Conservation (phyloP, 2,113 vertebrate species). For the Lepidothrix coronata region DNA sequence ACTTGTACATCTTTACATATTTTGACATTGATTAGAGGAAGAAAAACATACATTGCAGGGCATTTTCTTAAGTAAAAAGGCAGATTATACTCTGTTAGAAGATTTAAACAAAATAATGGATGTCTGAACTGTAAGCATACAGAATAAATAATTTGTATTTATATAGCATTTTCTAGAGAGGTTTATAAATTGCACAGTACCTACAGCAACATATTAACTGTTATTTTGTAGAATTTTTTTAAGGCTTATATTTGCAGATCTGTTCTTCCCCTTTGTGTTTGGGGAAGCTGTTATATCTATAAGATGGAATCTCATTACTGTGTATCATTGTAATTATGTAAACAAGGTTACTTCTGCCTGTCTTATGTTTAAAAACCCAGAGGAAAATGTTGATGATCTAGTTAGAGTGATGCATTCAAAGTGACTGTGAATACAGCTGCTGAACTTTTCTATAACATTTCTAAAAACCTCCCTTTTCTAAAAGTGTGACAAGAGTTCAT, state of each 20-base stretch:
- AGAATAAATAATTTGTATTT: background rate
- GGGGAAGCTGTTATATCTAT: constrained; percentile 13
- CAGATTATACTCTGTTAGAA: background rate
- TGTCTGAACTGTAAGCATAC: background rate
- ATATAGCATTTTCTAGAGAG: background rate
- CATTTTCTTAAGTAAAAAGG: background rate
- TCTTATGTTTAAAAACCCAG: constrained; percentile 33
- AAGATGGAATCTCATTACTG: constrained; percentile 41
- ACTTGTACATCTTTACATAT: background rate
- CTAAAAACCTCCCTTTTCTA: background rate
- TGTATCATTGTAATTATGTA: constrained; percentile 60
- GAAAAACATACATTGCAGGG: background rate
- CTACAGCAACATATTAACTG: background rate
- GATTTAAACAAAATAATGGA: background rate
- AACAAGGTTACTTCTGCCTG: constrained; percentile 52
- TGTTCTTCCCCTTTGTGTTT: constrained; percentile 9
- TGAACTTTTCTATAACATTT: background rate
- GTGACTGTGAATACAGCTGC: background rate
- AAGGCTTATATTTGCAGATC: background rate
- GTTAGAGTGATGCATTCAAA: constrained; percentile 5
- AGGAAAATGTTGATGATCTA: constrained; percentile 21
- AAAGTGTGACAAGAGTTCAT: background rate
- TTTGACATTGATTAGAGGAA: background rate
- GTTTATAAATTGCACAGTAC: background rate
- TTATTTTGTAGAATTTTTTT: background rate